Percentiles rank a stretch among this genome's conserved stretches.
Conservation (phyloP, 2,888 invertebrate species). For the Drosophila lutescens region DNA sequence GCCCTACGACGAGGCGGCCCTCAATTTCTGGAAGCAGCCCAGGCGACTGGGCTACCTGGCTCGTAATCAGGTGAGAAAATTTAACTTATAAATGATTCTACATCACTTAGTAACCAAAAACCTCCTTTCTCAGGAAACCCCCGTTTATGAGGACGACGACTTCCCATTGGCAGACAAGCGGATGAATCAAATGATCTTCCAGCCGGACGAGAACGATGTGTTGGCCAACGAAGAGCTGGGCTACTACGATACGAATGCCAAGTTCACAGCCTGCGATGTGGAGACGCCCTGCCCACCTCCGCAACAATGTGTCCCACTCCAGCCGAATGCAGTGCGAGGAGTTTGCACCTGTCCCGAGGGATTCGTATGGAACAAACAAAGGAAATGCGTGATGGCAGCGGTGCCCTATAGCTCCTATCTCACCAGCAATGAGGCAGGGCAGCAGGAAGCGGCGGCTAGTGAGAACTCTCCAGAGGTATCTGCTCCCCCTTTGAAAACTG, state of each 20-base stretch:
- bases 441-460: conserved; percentile 37
- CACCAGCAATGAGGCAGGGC: conserved; percentile 40
- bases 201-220: conserved; percentile 81
- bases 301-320: conserved; percentile 88
- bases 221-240: conserved; percentile 85
- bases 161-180: conserved; percentile 81
- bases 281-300: conserved; percentile 87
- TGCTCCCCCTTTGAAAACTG: conserved; percentile 70
- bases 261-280: conserved; percentile 86
- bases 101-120: no score
- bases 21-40: conserved; percentile 82
- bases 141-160: conserved; percentile 81
- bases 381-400: conserved; percentile 81
- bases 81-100: no score
- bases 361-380: conserved; percentile 85
- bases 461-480: conserved; percentile 25
- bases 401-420: conserved; percentile 71
- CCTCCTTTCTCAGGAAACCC: conserved; percentile 45
- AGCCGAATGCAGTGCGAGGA: conserved; percentile 87
- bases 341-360: conserved; percentile 90
- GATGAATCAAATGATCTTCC: conserved; percentile 78
- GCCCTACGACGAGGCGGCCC: conserved; percentile 68
- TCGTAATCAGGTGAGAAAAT: conserved; percentile 34
- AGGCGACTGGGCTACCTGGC: conserved; percentile 66
- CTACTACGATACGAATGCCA: conserved; percentile 84